These are phyloP conservation scores for Sternotherus odoratus DNA, from an alignment of 2,797 vertebrate species.

Conservation along the genomic window DNA sequence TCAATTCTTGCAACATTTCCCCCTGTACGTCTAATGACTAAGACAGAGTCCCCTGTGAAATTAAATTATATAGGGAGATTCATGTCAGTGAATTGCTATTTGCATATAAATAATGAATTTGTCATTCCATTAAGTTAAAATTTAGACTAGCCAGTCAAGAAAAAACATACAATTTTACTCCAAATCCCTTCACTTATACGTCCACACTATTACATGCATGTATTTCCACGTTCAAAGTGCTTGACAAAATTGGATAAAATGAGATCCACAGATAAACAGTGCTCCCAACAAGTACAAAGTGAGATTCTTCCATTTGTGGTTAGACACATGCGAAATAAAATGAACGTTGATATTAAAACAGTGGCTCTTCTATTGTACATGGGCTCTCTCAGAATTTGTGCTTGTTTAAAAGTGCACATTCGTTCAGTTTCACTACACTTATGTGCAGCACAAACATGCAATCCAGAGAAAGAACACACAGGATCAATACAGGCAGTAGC, in stretches of 20 bases:
- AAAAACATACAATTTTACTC: not conserved
- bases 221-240: not conserved
- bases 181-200: not conserved
- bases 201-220: not conserved
- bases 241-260: not conserved
- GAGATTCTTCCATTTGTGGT: not conserved
- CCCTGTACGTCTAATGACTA: fast-evolving
- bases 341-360: not conserved
- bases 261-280: not conserved
- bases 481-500: not conserved
- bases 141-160: not conserved
- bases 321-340: not conserved
- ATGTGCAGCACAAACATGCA: not conserved
- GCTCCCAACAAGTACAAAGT: not conserved
- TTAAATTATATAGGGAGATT: not conserved
- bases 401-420: not conserved
- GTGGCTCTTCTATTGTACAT: not conserved
- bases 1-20: not conserved
- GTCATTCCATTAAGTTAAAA: not conserved
- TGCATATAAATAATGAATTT: not conserved
- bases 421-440: not conserved
- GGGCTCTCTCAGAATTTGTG: not conserved
- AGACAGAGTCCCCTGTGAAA: not conserved
- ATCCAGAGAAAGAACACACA: not conserved
- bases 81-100: not conserved